Evolutionary conservation across 2,888 invertebrate genomes (phyloP).

Genomic region (Brachylomia viminalis): DNA sequence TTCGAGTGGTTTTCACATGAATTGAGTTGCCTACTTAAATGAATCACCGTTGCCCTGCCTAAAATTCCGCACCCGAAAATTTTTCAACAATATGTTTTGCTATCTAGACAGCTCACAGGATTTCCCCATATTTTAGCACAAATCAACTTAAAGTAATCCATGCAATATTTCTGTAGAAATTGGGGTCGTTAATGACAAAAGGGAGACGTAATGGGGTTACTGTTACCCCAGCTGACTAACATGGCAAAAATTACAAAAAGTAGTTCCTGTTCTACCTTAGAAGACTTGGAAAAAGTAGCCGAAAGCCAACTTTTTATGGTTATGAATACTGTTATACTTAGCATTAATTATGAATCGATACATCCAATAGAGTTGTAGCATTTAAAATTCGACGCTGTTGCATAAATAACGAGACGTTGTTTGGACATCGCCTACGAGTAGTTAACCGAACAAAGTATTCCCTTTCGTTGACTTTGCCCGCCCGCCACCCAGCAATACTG

Average conservation of each 20-base stretch:
- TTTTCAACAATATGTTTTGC: slow-evolving; percentile 12
- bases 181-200: slow-evolving; percentile 38
- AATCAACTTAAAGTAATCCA: slow-evolving; percentile 22
- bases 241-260: slow-evolving; percentile 3
- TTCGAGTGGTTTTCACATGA: slow-evolving; percentile 4
- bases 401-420: slow-evolving; percentile 37
- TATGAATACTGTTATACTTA: not conserved
- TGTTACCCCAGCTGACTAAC: slow-evolving; percentile 29
- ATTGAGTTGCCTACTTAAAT: slow-evolving; percentile 13
- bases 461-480: slow-evolving; percentile 11
- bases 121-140: slow-evolving; percentile 36
- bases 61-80: slow-evolving; percentile 15
- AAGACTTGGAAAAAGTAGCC: not conserved
- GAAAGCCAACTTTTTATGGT: no score
- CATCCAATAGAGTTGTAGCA: slow-evolving; percentile 7
- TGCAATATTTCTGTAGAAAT: slow-evolving; percentile 33
- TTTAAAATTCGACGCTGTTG: slow-evolving; percentile 28
- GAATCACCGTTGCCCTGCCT: slow-evolving; percentile 44
- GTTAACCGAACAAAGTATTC: slow-evolving; percentile 21
- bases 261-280: not conserved
- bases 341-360: slow-evolving; percentile 9
- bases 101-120: slow-evolving; percentile 37
- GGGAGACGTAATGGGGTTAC: slow-evolving; percentile 42
- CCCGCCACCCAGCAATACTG: slow-evolving; percentile 3
- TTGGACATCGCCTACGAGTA: slow-evolving; percentile 10